These are phyloP conservation scores for Uloborus plumipes DNA, from an alignment of 2,888 invertebrate genomes.

Conservation along the genomic window DNA sequence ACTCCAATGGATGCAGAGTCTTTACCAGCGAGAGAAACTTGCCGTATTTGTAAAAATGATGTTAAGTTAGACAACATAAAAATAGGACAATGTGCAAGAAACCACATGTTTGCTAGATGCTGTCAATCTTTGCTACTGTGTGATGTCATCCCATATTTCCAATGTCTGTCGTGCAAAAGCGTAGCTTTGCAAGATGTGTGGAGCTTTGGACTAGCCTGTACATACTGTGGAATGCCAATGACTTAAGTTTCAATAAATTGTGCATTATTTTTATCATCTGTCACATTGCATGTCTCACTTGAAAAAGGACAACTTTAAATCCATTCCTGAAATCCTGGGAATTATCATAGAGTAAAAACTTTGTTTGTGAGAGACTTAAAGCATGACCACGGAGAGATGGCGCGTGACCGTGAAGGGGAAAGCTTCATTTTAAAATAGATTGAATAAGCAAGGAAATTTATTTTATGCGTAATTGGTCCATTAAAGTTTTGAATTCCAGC, in stretches of 20 bases:
- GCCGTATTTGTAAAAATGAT: slow-evolving; percentile 35
- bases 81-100: slow-evolving; percentile 18
- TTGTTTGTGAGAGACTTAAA: too few relatives aligned
- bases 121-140: slow-evolving; percentile 47
- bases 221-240: slow-evolving; percentile 53
- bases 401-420: too few relatives aligned
- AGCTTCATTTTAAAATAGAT: too few relatives aligned
- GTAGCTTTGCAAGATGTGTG: slow-evolving; percentile 43
- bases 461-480: too few relatives aligned
- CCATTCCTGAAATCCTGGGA: too few relatives aligned
- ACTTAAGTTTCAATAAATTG: not conserved
- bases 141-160: slow-evolving; percentile 30
- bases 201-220: slow-evolving; percentile 30
- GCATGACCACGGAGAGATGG: too few relatives aligned
- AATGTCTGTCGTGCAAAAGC: slow-evolving; percentile 35
- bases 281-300: too few relatives aligned
- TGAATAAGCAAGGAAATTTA: too few relatives aligned
- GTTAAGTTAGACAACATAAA: slow-evolving; percentile 26
- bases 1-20: slow-evolving; percentile 9
- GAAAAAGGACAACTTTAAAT: too few relatives aligned
- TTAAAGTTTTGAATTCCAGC: too few relatives aligned
- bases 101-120: slow-evolving; percentile 45
- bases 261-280: too few relatives aligned
- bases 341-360: too few relatives aligned
- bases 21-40: slow-evolving; percentile 43